Conservation (phyloP, 2,113 vertebrate species). For the Hippolais icterina region DNA sequence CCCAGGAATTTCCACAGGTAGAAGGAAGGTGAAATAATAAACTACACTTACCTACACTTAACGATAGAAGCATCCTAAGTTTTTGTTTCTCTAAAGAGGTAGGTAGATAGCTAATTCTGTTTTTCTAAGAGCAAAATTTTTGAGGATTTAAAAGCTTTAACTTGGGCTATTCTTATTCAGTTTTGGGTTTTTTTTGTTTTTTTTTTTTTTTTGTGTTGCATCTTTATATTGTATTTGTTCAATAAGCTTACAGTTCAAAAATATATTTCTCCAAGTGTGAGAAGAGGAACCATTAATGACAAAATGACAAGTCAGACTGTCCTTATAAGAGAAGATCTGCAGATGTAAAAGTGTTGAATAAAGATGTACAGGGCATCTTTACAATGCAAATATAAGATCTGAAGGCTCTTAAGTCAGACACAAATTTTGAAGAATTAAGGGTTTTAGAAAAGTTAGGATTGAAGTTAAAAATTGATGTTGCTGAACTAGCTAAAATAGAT, state of each 20-base stretch:
- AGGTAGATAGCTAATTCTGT: neutral
- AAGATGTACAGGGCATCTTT: neutral
- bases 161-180: neutral
- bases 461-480: too few relatives aligned
- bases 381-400: neutral
- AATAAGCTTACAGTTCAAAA: neutral
- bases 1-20: neutral
- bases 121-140: neutral
- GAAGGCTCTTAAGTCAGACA: neutral
- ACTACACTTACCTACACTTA: neutral
- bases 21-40: neutral
- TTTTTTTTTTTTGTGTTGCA: neutral
- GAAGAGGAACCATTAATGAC: neutral
- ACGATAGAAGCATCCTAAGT: neutral
- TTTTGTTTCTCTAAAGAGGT: neutral
- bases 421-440: too few relatives aligned
- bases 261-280: neutral
- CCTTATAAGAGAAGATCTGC: neutral
- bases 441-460: too few relatives aligned
- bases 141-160: neutral
- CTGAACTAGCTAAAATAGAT: too few relatives aligned
- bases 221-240: neutral
- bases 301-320: slow-evolving; percentile 3
- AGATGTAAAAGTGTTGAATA: neutral
- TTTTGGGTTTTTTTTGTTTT: neutral